Evolutionary conservation across 2,113 vertebrate genomes (phyloP), one percentile per base, ranked within the genome.

Genomic region (Loxodonta africana): DNA sequence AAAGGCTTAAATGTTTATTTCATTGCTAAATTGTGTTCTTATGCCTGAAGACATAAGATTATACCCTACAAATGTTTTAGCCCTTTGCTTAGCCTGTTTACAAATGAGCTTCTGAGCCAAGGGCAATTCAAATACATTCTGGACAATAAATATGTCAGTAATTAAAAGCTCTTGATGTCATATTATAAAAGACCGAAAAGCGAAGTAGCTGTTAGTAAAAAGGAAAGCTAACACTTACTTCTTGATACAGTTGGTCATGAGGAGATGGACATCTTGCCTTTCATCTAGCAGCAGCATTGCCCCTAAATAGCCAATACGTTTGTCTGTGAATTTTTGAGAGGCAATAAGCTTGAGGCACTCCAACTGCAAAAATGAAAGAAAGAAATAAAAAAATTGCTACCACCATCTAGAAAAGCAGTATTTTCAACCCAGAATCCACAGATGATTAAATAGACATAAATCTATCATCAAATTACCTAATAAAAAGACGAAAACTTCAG

Each of bases 201-300:
- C 30, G 26, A 82, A 90, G 20, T 2, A 71, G 41, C 80, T 91
- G 41, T 71, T 84, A 92, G 80, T 37, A 94, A 92, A 80, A 93
- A 96, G 53, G 76, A 96, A 93, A 83, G 87, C 77, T 14, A 82
- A 90, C 78, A 98, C 99, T 99, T 99, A 99, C 99, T 99, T 99
- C 98, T 99, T 99, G 98, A 99, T 99, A 99, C 99, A 99, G 98
- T 99, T 99, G 97, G 99, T 99, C 99, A 99, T 99, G 97, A 99
- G 99, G 98, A 99, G 99, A 99, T 99, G 99, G 94, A 99, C 99
- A 96, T 99, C 99, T 99, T 99, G 99, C 98, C 99, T 99, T 98
- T 99, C 99, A 84, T 99, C 99, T 98, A 99, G 98, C 93, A 99
- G 99, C 96, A 99, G 98, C 99, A 99, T 99, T 97, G 99, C 99